Conservation (phyloP, 2,888 invertebrate genomes). For the Tenthredo scrophulariae region DNA sequence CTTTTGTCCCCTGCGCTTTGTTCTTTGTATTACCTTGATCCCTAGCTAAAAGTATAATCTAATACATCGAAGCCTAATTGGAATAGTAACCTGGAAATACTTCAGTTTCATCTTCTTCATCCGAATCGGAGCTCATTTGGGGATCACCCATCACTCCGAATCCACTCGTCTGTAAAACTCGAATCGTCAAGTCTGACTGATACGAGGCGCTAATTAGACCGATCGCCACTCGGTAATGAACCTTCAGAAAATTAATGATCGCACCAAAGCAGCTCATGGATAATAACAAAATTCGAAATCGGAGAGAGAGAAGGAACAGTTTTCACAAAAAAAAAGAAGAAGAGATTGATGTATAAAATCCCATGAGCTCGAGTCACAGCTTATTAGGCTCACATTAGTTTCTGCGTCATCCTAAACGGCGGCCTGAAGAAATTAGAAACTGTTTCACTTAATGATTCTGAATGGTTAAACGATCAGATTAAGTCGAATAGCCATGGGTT, state of each 20-base stretch:
- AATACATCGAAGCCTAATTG: slow-evolving; percentile 44
- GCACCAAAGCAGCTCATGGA: neutral
- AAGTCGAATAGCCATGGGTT: neutral
- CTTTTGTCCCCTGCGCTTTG: slow-evolving; percentile 7
- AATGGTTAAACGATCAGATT: slow-evolving; percentile 32
- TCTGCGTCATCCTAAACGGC: neutral
- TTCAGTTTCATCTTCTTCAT: neutral
- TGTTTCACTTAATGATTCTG: slow-evolving; percentile 16
- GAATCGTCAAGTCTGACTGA: slow-evolving; percentile 44
- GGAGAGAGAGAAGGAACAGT: neutral
- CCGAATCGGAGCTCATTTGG: slow-evolving; percentile 19
- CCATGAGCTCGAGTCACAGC: neutral
- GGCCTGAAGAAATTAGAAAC: slow-evolving; percentile 32
- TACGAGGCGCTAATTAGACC: slow-evolving; percentile 54
- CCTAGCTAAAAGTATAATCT: neutral
- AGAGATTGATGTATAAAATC: neutral
- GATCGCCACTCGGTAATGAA: slow-evolving; percentile 45
- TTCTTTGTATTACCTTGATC: slow-evolving; percentile 13
- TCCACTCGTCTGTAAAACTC: slow-evolving; percentile 39
- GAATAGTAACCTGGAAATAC: slow-evolving; percentile 40
- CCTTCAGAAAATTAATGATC: slow-evolving; percentile 8
- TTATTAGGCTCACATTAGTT: neutral
- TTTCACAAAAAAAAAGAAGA: neutral
- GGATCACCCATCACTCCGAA: slow-evolving; percentile 34
- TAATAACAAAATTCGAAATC: neutral